These are phyloP conservation scores for Tuberolachnus salignus DNA, from an alignment of 2,888 invertebrate species.

Conservation along the genomic window DNA sequence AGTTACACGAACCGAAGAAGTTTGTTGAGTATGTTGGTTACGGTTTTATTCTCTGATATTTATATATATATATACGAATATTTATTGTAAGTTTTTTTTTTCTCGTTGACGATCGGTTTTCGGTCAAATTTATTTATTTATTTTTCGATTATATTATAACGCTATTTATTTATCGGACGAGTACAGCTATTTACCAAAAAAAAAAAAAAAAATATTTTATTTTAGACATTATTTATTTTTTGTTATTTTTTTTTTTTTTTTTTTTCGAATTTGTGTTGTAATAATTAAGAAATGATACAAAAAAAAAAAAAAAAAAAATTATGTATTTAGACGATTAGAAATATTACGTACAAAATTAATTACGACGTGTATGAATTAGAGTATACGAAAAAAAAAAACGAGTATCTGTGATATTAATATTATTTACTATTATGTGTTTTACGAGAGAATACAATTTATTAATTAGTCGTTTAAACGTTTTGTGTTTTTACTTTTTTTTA, in stretches of 20 bases:
- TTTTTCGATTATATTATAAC: not conserved
- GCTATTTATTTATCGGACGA: not conserved
- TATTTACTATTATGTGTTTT: slow-evolving; percentile 12
- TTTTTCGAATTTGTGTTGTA: not conserved
- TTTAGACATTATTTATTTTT: not conserved
- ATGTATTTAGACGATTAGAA: not conserved
- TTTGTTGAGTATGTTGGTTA: not conserved
- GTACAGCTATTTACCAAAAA: slow-evolving; percentile 47
- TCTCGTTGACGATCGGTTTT: not conserved
- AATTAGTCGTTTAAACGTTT: slow-evolving; percentile 15
- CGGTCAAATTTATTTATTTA: not conserved
- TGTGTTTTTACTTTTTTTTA: slow-evolving; percentile 3
- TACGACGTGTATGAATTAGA: no score
- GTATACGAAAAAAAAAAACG: not conserved
- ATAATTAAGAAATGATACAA: not conserved
- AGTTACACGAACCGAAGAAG: not conserved
- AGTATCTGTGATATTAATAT: slow-evolving; percentile 28
- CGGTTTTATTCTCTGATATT: slow-evolving; percentile 7
- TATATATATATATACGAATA: not conserved
- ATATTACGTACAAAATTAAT: not conserved
- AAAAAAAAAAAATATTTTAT: not conserved
- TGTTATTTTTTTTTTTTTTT: not conserved
- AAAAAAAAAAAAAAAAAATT: not conserved
- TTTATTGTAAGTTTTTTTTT: not conserved
- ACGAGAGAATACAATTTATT: slow-evolving; percentile 9